phyloP scores from a whole-genome alignment of 64 coral and sea anemone species.

The Stylophora pistillata region DNA sequence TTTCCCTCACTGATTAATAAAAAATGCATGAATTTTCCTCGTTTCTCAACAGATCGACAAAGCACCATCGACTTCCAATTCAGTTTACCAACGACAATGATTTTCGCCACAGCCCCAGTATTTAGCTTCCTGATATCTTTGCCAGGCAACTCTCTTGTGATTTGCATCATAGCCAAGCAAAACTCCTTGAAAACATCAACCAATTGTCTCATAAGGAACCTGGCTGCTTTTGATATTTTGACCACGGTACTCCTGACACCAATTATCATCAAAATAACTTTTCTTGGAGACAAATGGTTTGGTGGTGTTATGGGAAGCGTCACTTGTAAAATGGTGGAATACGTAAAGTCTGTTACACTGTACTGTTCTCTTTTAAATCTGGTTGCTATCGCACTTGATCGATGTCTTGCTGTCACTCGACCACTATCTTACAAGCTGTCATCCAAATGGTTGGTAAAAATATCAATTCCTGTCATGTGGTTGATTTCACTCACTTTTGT shows the following conservation, averaged over 20 bases:
- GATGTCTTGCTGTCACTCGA: not conserved
- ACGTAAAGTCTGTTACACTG: not conserved
- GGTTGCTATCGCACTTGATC: not conserved
- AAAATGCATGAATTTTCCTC: too few relatives aligned
- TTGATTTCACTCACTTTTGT: not conserved
- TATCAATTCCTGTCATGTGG: not conserved
- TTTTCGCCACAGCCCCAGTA: not conserved
- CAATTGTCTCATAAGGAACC: constrained; percentile 50
- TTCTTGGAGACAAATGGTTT: not conserved
- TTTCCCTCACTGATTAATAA: too few relatives aligned
- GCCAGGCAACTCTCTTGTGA: constrained; percentile 39
- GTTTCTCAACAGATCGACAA: too few relatives aligned
- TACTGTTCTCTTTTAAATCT: not conserved
- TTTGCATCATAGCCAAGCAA: constrained; percentile 24
- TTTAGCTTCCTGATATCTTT: constrained; percentile 9
- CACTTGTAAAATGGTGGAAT: not conserved
- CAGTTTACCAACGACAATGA: not conserved
- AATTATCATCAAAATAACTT: not conserved
- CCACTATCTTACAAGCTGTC: not conserved
- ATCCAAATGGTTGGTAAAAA: not conserved
- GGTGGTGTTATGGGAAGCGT: not conserved
- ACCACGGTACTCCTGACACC: not conserved
- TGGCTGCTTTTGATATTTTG: constrained; percentile 15
- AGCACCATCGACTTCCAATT: too few relatives aligned
- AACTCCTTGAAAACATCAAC: constrained; percentile 27